Evolutionary conservation across 2,113 vertebrate genomes (phyloP).

Genomic region (Desmodus rotundus): DNA sequence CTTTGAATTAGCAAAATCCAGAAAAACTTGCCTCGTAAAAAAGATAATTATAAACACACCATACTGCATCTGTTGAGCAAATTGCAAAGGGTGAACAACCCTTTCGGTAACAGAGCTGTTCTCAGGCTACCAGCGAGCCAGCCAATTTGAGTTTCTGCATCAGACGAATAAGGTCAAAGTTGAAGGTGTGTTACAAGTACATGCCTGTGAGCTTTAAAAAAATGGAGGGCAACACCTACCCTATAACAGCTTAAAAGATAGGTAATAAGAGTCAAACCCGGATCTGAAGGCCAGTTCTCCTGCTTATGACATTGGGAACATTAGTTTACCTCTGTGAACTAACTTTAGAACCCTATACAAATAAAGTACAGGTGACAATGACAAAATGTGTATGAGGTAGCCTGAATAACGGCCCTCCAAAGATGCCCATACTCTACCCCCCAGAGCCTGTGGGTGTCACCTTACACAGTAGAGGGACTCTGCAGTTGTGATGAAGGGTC

Average conservation of each 20-base stretch:
- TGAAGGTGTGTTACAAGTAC: not conserved
- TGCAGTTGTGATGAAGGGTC: not conserved
- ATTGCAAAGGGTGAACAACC: not conserved
- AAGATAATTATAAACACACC: not conserved
- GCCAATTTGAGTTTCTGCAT: not conserved
- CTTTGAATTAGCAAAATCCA: not conserved
- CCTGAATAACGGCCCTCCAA: not conserved
- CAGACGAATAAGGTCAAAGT: not conserved
- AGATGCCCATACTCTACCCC: not conserved
- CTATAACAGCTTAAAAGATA: not conserved
- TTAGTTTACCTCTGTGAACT: not conserved
- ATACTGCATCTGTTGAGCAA: not conserved
- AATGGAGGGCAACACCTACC: not conserved
- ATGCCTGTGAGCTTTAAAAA: not conserved
- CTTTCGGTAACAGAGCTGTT: not conserved
- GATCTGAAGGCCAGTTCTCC: not conserved
- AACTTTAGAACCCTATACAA: not conserved
- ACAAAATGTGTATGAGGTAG: not conserved
- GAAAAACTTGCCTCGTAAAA: not conserved
- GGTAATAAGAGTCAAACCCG: not conserved
- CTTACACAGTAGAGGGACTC: not conserved
- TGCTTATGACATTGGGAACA: not conserved
- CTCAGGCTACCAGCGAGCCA: not conserved
- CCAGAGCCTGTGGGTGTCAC: not conserved
- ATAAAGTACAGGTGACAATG: not conserved